These are phyloP conservation scores for Drosophila navojoa DNA, from an alignment of 1,140 invertebrate genomes.

Conservation along the genomic window DNA sequence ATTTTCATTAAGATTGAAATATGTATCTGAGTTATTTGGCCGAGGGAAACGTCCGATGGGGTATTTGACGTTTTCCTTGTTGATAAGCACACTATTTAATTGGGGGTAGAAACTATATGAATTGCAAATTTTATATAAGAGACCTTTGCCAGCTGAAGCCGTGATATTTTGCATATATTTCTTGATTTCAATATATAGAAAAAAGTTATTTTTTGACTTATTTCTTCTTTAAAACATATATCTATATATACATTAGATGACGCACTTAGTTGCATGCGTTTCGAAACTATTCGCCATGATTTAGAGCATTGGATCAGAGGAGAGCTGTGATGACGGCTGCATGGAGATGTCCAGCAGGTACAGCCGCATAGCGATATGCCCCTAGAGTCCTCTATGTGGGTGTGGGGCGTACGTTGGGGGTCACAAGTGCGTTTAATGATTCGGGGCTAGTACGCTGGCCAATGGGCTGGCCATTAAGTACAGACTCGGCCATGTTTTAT, in stretches of 20 bases:
- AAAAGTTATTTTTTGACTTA: neutral
- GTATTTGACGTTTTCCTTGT: no score
- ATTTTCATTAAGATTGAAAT: conserved; percentile 79
- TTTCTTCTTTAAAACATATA: neutral
- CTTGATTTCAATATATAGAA: no score
- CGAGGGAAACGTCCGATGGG: neutral
- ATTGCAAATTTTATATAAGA: no score
- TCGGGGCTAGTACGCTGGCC: conserved; percentile 57
- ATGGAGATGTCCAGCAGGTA: neutral
- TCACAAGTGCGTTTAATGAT: conserved; percentile 77
- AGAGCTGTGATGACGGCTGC: neutral
- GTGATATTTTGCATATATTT: no score
- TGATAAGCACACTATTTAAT: no score
- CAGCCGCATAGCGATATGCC: neutral
- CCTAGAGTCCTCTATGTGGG: neutral
- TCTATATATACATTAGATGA: no score
- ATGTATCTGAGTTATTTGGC: conserved; percentile 39
- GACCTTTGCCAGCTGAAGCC: no score
- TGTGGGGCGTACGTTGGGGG: neutral
- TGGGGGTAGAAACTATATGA: no score
- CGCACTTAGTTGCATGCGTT: conserved; percentile 2
- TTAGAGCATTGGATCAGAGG: conserved; percentile 5
- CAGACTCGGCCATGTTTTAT: conserved; percentile 74
- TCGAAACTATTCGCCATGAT: conserved; percentile 17
- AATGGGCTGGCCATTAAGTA: conserved; percentile 70